Conservation (phyloP, 2,113 vertebrate genomes). For the Aphyosemion australe region DNA sequence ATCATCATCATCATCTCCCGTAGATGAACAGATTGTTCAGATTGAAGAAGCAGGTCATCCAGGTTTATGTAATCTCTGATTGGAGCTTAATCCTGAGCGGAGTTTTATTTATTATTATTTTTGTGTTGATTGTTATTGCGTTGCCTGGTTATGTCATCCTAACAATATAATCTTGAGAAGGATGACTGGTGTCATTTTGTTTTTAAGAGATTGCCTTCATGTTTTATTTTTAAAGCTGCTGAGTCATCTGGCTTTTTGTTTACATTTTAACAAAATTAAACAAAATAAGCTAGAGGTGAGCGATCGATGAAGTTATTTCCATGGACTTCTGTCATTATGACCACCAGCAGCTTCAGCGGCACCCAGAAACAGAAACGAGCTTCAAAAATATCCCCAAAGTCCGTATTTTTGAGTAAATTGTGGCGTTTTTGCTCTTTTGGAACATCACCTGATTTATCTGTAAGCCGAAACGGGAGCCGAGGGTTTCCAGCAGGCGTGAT, state of each 20-base stretch:
- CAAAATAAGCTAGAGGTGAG: no score
- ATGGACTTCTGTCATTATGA: no score
- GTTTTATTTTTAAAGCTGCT: no score
- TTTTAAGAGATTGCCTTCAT: background rate
- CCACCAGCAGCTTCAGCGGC: no score
- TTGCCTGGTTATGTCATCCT: background rate
- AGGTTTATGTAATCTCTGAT: slow-evolving; percentile 29
- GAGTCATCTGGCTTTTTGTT: no score
- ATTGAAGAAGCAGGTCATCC: background rate
- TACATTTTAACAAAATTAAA: no score
- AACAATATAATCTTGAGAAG: slow-evolving; percentile 3
- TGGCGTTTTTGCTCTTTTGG: background rate
- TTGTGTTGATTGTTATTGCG: background rate
- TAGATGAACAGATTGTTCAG: background rate
- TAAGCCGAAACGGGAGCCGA: background rate
- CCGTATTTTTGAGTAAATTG: no score
- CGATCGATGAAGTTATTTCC: no score
- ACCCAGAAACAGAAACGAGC: no score
- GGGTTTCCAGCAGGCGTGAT: background rate
- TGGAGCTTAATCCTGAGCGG: background rate
- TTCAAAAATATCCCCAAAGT: no score
- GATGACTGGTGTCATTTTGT: background rate
- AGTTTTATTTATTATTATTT: background rate
- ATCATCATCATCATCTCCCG: background rate
- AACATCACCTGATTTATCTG: background rate